phyloP scores from a whole-genome alignment of 1,140 invertebrate genomes.

The Calliopsis andreniformis region DNA sequence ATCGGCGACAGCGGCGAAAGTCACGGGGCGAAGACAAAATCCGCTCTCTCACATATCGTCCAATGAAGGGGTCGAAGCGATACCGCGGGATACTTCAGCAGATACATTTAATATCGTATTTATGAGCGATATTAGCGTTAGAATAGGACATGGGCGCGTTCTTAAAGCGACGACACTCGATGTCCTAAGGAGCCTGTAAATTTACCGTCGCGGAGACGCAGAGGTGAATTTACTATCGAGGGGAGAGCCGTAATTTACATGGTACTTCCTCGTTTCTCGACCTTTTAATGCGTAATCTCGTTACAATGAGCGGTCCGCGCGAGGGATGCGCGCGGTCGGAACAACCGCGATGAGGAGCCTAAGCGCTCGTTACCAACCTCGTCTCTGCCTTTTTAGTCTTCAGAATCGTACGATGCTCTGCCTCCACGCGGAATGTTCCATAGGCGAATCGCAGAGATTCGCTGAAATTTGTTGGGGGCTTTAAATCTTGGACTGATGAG shows the following conservation, averaged over 20 bases:
- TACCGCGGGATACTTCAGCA: slow-evolving; percentile 12
- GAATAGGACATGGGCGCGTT: slow-evolving; percentile 1
- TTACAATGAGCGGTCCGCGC: slow-evolving; percentile 50
- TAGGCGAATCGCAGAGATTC: no score
- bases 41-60: slow-evolving; percentile 7
- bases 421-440: no score
- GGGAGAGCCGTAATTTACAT: slow-evolving; percentile 55
- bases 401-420: no score
- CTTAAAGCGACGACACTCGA: slow-evolving; percentile 36
- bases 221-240: slow-evolving; percentile 60
- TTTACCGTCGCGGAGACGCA: slow-evolving; percentile 53
- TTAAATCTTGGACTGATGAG: no score
- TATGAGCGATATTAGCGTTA: slow-evolving; percentile 31
- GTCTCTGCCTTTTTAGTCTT: no score
- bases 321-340: slow-evolving; percentile 17
- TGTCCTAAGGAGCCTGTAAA: slow-evolving; percentile 49
- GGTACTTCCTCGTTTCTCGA: slow-evolving; percentile 66
- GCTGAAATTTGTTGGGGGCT: no score
- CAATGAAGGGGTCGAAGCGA: neutral
- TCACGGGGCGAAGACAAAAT: slow-evolving; percentile 17
- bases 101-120: slow-evolving; percentile 22
- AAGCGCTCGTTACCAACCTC: slow-evolving; percentile 31
- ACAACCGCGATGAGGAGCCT: slow-evolving; percentile 14
- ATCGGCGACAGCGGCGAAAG: no score
- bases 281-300: slow-evolving; percentile 62